Base-by-base conservation (phyloP, 2,888 invertebrate genomes). In the Xestia xanthographa region DNA sequence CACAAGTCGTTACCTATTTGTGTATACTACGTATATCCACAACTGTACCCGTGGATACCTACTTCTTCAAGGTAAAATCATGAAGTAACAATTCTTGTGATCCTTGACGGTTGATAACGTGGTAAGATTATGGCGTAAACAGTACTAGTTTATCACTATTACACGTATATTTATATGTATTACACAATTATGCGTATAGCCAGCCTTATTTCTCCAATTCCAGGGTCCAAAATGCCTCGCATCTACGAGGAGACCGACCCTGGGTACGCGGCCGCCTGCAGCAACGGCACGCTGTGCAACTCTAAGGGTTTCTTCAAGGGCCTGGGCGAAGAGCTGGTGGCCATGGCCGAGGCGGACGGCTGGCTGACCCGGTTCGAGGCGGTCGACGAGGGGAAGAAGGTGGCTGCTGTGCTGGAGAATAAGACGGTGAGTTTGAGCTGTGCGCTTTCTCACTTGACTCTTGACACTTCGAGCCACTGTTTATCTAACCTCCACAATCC, bases 231-330 rank as follows among this genome's bases (percentile, higher is more conserved):
- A 72, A 96, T 96, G 96, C 87, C 94, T 0, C 91, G 89, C 41
- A 86, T 94, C 43, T 95, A 92, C 79, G 94, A 95, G 29, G 93
- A 94, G 26, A 88, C 93, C 41, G 96, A 96, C 83, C 91, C 95
- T 5, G 91, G 88, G 22, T 98, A 97, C 90, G 97, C 97, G 53
- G 95, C 97, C 34, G 96, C 97, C 53, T 98, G 98, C 93, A 98
- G 98, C 88, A 97, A 97, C 88, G 97, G 97, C 79, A 98, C 98
- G 0, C 96, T 98, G 0, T 98, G 98, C 92, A 97, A 98, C 86
- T 96, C 97, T 79, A 97, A 97, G 87, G 98, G 98, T 0, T 98
- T 98, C 93, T 98, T 98, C 92, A 96, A 97, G 83, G 97, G 97
- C 62, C 97, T 98, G 82, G 97, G 97, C 38, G 97, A 98, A 68